Evolutionary conservation across 1,140 invertebrate species (phyloP), one percentile per base, ranked within the genome.

Genomic region (Drosophila novamexicana): DNA sequence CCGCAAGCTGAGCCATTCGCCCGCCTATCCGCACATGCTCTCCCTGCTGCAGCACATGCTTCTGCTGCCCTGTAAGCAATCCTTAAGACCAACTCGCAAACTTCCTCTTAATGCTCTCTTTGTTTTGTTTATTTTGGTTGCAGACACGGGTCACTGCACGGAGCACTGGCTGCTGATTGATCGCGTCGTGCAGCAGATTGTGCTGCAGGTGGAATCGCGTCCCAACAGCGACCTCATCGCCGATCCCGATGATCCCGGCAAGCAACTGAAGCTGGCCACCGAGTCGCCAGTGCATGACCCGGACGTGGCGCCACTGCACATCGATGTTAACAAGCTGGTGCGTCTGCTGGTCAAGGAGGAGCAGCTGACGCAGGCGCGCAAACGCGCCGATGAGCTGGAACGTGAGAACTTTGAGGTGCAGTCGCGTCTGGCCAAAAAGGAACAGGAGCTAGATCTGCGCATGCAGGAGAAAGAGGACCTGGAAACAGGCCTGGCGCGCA

Each of bases 131-230:
- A 14, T 18, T 9, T n/a, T 5, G 36, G 8, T n/a, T 29, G 12
- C 5, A 93, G 96, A 96, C 74, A 97, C 96, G 78, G 96, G 84
- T 0, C 95, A 96, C 1, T 95, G 97, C 93, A 96, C 96, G 22
- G 97, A 98, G 72, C 96, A 98, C 89, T 99, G 98, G 98, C 93
- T 98, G 29, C 93, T 99, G 34, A 96, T 99, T 84, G 98, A 99
- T 93, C 95, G 98, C 58, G 96, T 99, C 54, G 95, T 98, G n/a
- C 98, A 99, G 92, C 98, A 99, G 93, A 95, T 99, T 37, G 96
- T 98, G 22, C 93, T 99, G n/a, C 98, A 99, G 93, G 94, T 95
- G 86, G 93, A 93, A 1, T 93, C 93, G 34, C 93, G 57, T 1
- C 92, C 91, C 2, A 90, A 56, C 39, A 92, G 92, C 65, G 91